Conservation (phyloP, 1,140 invertebrate species). For the Brevipalpus yothersi region DNA sequence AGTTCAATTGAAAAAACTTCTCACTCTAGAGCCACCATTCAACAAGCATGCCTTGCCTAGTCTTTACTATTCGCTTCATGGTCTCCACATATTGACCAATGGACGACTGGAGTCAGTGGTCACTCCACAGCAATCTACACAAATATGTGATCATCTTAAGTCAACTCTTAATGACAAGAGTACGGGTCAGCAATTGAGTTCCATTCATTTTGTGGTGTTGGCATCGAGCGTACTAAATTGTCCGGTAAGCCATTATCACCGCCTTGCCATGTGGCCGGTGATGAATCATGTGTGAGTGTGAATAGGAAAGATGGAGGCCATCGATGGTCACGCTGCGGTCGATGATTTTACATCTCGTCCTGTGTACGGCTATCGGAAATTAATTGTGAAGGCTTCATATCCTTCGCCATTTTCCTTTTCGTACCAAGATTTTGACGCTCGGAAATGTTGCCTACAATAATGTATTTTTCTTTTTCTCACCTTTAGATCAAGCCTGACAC, state of each 20-base stretch:
- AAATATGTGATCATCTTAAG: background rate
- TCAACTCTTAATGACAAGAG: background rate
- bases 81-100: background rate
- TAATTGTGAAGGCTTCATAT: too few relatives aligned
- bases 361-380: too few relatives aligned
- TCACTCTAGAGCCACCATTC: background rate
- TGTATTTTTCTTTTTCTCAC: conserved; percentile 17
- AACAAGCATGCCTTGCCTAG: background rate
- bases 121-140: background rate
- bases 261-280: background rate
- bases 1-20: background rate
- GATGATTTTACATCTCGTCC: too few relatives aligned
- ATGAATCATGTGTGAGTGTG: too few relatives aligned
- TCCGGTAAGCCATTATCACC: conserved; percentile 12
- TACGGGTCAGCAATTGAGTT: conserved; percentile 21
- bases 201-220: conserved; percentile 26
- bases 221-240: conserved; percentile 26
- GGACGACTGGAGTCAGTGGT: background rate
- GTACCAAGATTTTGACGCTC: too few relatives aligned
- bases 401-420: too few relatives aligned
- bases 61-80: background rate
- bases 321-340: too few relatives aligned
- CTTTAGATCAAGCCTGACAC: conserved; percentile 16
- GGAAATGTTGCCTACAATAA: too few relatives aligned
- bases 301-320: too few relatives aligned